Base-by-base conservation (phyloP, 2,888 invertebrate genomes). In the Nematopogon swammerdamellus region DNA sequence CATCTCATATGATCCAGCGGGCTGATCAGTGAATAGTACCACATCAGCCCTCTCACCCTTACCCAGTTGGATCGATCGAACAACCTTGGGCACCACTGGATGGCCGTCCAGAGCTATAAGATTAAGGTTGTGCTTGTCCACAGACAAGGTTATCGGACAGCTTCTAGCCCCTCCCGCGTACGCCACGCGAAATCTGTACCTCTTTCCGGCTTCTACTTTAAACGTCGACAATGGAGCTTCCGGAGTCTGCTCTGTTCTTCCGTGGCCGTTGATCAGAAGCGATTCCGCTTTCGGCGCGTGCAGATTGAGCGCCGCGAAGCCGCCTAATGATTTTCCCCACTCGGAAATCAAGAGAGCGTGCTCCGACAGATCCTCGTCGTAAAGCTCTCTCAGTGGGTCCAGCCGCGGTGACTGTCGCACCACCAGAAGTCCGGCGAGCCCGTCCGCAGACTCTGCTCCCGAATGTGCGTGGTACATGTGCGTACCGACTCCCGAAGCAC, bases 31-130 rank as follows among this genome's bases (percentile, higher is more conserved):
- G 49, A 83, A 81, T 50, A 92, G 57, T 49, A 92, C 80, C 57
- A 92, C 87, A 67, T 92, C 92, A 10, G 85, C 83, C 48, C 91
- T 79, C 65, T 92, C 92, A 2, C 91, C 92, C 70, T 85, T 83
- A 3, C 82, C 81, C 29, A 89, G 59, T 48, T 76, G 79, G 43
- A 89, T 72, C 4, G 83, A 80, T 44, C 69, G 68, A 1, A 83
- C 84, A 51, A 80, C 68, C 55, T 82, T 74, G 1, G 87, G 82
- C 47, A 79, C 69, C 18, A 89, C 80, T 44, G 83, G 77, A 59
- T 85, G 82, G 0, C 91, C 91, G 62, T 92, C 91, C 50, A 91
- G 72, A 17, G 87, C 82, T 45, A 91, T 85, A 11, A 91, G 70
- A 55, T 80, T 72, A 50, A 91, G 61, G 16, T 68, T 59, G 61